Evolutionary conservation across 2,888 invertebrate genomes (phyloP), one percentile per base, ranked within the genome.

Genomic region (Caenorhabditis sp.): DNA sequence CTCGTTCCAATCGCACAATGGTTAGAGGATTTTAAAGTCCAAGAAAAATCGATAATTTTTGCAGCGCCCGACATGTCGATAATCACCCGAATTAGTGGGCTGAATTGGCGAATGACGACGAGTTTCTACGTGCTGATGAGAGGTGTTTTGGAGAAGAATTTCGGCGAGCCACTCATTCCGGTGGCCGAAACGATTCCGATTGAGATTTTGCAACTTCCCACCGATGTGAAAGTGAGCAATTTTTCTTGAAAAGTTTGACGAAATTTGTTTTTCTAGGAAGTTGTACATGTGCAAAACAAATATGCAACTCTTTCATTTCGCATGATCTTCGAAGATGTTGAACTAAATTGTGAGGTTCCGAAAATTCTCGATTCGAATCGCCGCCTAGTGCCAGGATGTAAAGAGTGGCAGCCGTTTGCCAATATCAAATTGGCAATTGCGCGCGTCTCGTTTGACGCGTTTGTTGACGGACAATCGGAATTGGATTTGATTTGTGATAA

Each of bases 401-500:
- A 66, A 24, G 60, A 69, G 50, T 74, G 74, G 74, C 27, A 57
- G 53, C 70, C 88, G 12, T 81, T 89, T 63, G 89, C 88, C 8
- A 86, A 84, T 49, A 81, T 89, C 36, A 88, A 89, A 74, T 87
- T 89, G 75, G 86, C 88, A 61, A 83, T 81, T 51, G 81, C 89
- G 1, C 82, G 87, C 24, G 83, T 90, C 37, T 87, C 87, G 24
- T 90, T 88, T 81, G 89, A 90, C 71, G 87, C 87, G 53, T 89
- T 85, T 74, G 89, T 90, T 43, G 89, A 90, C 80, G 86, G 87
- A 55, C 87, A 88, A 53, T 88, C 89, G 66, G 89, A 89, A 69
- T 83, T 90, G 17, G 89, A 89, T 81, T 82, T 90, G 58, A 89
- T 89, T 49, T 90, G 89, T 23, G 87, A 89, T 63, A 88, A 88